phyloP scores from a whole-genome alignment of 1,140 invertebrate genomes.

The Magallana gigas region DNA sequence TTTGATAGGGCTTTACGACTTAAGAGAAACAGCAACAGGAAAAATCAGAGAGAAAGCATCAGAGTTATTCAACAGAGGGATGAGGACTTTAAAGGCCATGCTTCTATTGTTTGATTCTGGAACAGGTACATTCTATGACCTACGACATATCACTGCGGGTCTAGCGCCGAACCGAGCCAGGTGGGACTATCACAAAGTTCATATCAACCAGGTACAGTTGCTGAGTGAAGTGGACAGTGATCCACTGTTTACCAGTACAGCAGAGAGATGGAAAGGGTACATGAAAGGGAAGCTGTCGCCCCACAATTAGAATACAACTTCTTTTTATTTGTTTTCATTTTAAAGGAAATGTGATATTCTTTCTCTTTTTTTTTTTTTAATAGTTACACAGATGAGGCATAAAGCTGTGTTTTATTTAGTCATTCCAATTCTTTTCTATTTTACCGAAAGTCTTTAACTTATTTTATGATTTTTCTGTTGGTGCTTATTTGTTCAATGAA shows the following conservation, averaged over 20 bases:
- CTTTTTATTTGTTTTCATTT: background rate
- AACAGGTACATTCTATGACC: slow-evolving; percentile 97
- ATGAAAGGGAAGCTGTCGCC: slow-evolving; percentile 87
- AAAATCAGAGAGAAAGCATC: slow-evolving; percentile 65
- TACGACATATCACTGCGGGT: slow-evolving; percentile 92
- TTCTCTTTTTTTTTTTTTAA: background rate
- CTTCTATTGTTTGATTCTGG: slow-evolving; percentile 97
- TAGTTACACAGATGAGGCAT: background rate
- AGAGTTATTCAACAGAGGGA: slow-evolving; percentile 90
- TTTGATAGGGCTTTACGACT: slow-evolving; percentile 96
- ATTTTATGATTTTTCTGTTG: slow-evolving; percentile 3
- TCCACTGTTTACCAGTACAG: slow-evolving; percentile 89
- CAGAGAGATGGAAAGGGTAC: slow-evolving; percentile 96
- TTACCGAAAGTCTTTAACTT: background rate
- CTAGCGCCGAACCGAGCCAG: slow-evolving; percentile 91
- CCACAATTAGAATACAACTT: slow-evolving; percentile 71
- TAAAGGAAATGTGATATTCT: slow-evolving; percentile 4
- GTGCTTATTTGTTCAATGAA: background rate
- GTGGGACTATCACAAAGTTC: slow-evolving; percentile 99
- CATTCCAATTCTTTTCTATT: background rate
- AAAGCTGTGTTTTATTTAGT: background rate
- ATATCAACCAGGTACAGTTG: slow-evolving; percentile 96
- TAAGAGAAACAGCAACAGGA: slow-evolving; percentile 82
- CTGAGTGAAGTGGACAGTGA: slow-evolving; percentile 91
- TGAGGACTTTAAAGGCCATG: slow-evolving; percentile 93